Evolutionary conservation across 2,113 vertebrate species (phyloP), one percentile per base, ranked within the genome.

Genomic region (Bambusicola thoracicus): DNA sequence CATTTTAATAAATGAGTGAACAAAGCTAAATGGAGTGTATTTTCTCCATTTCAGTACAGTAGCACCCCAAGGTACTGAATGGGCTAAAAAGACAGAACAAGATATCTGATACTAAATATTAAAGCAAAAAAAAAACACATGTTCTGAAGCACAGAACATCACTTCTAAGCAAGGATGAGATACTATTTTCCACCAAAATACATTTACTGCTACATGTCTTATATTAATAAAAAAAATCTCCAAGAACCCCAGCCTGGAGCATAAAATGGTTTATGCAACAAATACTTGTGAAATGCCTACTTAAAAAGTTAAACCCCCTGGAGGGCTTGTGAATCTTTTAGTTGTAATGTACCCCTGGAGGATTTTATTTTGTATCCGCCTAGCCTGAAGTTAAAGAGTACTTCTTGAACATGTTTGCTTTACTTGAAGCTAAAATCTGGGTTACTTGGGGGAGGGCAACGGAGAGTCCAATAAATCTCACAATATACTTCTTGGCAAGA

Each of bases 391-490:
- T 95, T 94, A 93, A 79, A 97, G 92, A 92, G 95, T 85, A 89
- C 73, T 94, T 96, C 97, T 93, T 94, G 85, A 97, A 94, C 91
- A 82, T 95, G 92, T 97, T 97, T 97, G 92, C 96, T 97, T 97
- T 95, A 93, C 97, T 96, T 95, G 48, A 75, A 97, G 96, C 85
- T 83, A 96, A 97, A 98, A 98, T 97, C 97, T 97, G 92, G 97
- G 97, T 98, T 98, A 97, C 93, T 97, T 96, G 95, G 82, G 94
- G 92, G 96, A 96, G 96, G 96, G 97, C 90, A 93, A 87, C 36
- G 72, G 93, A 97, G 94, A 95, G 87, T 92, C 89, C 96, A 97
- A 97, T 98, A 98, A 98, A 98, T 97, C 97, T 98, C 95, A 96
- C 89, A 95, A 95, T 97, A 97, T 91, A 97, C 96, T 97, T 95